Conservation (phyloP, 2,797 vertebrate genomes). For the Amphiprion clarkii region DNA sequence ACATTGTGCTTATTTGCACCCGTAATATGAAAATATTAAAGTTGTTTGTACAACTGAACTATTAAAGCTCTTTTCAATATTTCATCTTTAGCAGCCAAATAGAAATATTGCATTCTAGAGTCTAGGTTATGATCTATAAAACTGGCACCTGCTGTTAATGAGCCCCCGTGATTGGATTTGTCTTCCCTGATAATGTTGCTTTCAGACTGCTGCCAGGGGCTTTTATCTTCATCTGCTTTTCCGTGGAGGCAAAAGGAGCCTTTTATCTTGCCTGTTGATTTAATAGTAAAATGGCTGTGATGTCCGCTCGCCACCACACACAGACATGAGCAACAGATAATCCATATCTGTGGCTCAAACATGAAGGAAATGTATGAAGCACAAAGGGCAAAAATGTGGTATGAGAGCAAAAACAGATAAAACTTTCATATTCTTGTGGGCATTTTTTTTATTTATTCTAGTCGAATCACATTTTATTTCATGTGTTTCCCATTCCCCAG, state of each 20-base stretch:
- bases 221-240: slow-evolving; percentile 63
- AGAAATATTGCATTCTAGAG: slow-evolving; percentile 4
- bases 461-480: slow-evolving; percentile 12
- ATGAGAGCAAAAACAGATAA: neutral
- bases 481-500: neutral
- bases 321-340: slow-evolving; percentile 1
- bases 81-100: slow-evolving; percentile 34
- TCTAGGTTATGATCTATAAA: slow-evolving; percentile 43
- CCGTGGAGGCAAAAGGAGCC: slow-evolving; percentile 49
- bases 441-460: neutral
- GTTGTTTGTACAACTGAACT: neutral
- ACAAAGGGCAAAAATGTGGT: slow-evolving; percentile 2
- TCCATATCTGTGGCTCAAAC: slow-evolving; percentile 12
- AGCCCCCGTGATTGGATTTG: slow-evolving; percentile 51
- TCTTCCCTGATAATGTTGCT: slow-evolving; percentile 50
- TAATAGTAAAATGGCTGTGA: slow-evolving; percentile 63
- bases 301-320: slow-evolving; percentile 34
- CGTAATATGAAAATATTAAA: slow-evolving; percentile 1
- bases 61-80: neutral
- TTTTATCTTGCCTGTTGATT: slow-evolving; percentile 74
- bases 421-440: neutral
- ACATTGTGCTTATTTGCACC: neutral
- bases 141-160: slow-evolving; percentile 50
- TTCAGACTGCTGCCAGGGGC: slow-evolving; percentile 47
- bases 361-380: slow-evolving; percentile 6